Evolutionary conservation across 2,113 vertebrate genomes (phyloP).

Genomic region (Cyrtonyx montezumae): DNA sequence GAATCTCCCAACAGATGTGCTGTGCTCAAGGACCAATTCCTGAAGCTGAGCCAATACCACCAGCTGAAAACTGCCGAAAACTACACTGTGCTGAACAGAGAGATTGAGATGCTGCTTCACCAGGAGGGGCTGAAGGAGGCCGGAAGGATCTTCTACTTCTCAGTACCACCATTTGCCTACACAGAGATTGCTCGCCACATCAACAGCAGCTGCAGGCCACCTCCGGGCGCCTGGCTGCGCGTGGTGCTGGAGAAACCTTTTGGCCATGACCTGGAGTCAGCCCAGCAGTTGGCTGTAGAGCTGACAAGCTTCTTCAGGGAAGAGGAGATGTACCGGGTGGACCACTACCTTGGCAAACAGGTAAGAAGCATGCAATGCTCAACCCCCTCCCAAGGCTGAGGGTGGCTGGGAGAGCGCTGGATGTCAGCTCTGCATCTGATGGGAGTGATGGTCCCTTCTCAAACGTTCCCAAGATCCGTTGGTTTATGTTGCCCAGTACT

Average conservation of each 20-base stretch:
- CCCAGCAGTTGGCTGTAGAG: constrained; percentile 84
- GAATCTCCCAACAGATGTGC: constrained; percentile 78
- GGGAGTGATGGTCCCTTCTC: not conserved
- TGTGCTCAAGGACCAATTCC: constrained; percentile 88
- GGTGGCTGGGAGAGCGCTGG: not conserved
- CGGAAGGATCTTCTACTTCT: constrained; percentile 94
- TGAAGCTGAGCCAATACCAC: constrained; percentile 85
- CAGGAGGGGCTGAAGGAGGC: constrained; percentile 85
- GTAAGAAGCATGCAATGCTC: constrained; percentile 56
- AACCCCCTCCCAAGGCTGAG: not conserved
- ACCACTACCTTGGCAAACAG: constrained; percentile 98
- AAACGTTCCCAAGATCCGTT: not conserved
- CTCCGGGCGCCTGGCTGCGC: constrained; percentile 83
- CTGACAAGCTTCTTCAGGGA: constrained; percentile 86
- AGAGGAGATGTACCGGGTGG: constrained; percentile 96
- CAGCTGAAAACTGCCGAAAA: constrained; percentile 83
- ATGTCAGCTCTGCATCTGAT: not conserved
- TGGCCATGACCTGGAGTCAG: constrained; percentile 88
- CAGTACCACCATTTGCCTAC: constrained; percentile 91
- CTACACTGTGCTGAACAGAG: constrained; percentile 80
- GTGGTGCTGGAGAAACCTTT: constrained; percentile 97
- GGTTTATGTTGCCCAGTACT: not conserved
- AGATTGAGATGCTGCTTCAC: constrained; percentile 75
- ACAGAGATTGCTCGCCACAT: constrained; percentile 86
- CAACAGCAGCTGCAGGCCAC: constrained; percentile 86